These are phyloP conservation scores for Trinectes maculatus DNA, from an alignment of 2,113 vertebrate species.

Conservation along the genomic window DNA sequence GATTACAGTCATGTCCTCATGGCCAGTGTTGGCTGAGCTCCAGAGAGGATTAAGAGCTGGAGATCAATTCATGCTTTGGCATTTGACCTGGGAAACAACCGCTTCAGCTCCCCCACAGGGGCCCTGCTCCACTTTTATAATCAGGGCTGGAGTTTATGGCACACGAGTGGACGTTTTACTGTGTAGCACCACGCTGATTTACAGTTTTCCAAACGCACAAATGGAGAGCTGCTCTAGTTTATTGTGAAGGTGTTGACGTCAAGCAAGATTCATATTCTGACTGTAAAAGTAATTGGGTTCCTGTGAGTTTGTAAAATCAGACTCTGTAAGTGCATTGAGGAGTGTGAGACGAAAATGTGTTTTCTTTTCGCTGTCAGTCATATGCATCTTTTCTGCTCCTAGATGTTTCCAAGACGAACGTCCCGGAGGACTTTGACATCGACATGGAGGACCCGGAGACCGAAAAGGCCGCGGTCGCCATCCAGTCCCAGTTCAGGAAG, in stretches of 20 bases:
- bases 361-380: too few relatives aligned
- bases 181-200: background rate
- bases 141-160: background rate
- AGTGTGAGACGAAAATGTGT: too few relatives aligned
- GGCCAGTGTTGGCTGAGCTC: conserved; percentile 21
- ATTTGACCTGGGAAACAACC: conserved; percentile 41
- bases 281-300: background rate
- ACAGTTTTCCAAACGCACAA: background rate
- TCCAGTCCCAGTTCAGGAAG: conserved; percentile 99
- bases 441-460: conserved; percentile 97
- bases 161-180: background rate
- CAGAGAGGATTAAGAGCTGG: conserved; percentile 34
- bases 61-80: conserved; percentile 44
- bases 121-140: background rate
- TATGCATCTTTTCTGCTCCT: conserved; percentile 46
- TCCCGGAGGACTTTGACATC: conserved; percentile 96
- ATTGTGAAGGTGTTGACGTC: background rate
- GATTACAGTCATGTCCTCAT: conserved; percentile 39
- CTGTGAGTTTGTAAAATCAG: background rate
- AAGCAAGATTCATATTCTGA: background rate
- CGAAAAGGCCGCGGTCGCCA: conserved; percentile 94
- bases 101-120: background rate
- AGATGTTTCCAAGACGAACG: conserved; percentile 93
- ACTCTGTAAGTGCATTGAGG: too few relatives aligned
- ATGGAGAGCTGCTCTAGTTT: background rate